Conservation (phyloP, 1,140 invertebrate species). For the Drosophila obscura region DNA sequence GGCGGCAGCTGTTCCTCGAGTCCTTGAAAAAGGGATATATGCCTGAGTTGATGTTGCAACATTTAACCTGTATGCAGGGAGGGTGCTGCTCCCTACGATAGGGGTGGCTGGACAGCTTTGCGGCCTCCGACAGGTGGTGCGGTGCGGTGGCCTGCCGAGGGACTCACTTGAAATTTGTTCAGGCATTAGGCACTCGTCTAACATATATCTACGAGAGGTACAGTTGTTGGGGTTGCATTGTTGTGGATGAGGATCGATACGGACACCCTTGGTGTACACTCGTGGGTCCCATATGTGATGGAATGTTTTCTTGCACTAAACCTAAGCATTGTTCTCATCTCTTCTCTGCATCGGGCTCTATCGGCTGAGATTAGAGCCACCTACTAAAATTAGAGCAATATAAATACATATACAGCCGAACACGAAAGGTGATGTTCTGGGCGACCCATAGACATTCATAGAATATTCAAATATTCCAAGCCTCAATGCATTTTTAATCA, state of each 20-base stretch:
- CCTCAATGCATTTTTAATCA: constrained; percentile 48
- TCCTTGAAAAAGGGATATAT: constrained; percentile 68
- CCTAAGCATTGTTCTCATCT: not conserved
- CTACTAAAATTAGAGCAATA: no score
- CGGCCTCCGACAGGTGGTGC: constrained; percentile 58
- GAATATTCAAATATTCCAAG: constrained; percentile 23
- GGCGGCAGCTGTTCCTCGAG: constrained; percentile 53
- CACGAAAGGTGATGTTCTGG: no score
- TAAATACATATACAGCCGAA: not conserved
- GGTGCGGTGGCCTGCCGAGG: constrained; percentile 8
- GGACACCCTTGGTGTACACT: no score
- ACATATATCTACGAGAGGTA: constrained; percentile 39
- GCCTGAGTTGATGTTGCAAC: constrained; percentile 53
- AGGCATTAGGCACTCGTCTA: constrained; percentile 59
- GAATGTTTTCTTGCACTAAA: not conserved
- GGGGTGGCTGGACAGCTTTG: constrained; percentile 58
- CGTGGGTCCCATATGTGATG: no score
- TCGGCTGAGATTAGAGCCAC: no score
- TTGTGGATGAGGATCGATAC: not conserved
- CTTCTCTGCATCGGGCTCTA: no score
- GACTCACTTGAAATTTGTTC: constrained; percentile 59
- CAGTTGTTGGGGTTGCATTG: constrained; percentile 20
- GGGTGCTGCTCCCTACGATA: constrained; percentile 19
- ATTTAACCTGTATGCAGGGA: constrained; percentile 28
- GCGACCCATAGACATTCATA: no score